Evolutionary conservation across 2,113 vertebrate species (phyloP), one percentile per base, ranked within the genome.

Genomic region (Ellobius talpinus): DNA sequence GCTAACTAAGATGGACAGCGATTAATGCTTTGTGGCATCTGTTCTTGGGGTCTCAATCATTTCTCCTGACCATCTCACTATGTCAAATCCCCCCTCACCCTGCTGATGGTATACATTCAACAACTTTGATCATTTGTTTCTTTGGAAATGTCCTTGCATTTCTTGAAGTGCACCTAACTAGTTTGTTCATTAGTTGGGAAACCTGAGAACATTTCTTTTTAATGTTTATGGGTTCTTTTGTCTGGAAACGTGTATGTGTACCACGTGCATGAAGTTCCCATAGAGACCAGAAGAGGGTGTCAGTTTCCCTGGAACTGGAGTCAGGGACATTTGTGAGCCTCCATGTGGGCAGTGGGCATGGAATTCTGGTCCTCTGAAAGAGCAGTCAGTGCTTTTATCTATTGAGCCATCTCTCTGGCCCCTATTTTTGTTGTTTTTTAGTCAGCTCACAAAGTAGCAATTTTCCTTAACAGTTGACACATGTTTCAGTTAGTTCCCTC

Each of bases 61-160:
- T 78, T 79, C 50, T 61, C 7, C 39, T 89, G 52, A 50, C 76
- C 81, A 36, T 70, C n/a, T 91, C 91, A 61, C 29, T 17, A 12
- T 33, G 31, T 13, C 8, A 79, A 70, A 65, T 91, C 55, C 63
- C 63, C 86, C 10, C 79, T 82, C 16, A 5, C 26, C 66, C 94
- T 66, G 45, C 78, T 93, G 82, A 42, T 17, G 58, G 86, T 29
- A 85, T 7, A 17, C 52, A 7, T 58, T 77, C 9, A 45, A 55
- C n/a, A 86, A 45, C 63, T 96, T 90, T 92, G 70, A 93, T 88
- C 65, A 92, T 90, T 55, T 76, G 33, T 61, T 87, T 94, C 90
- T 94, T 96, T 90, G 58, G 86, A 95, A 93, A 95, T 47, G 42
- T 31, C 26, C 36, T 50, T 77, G 65, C 72, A 77, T 93, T 55